A percentile compares a stretch with the other conserved stretches of the same genome.
phyloP scores from a whole-genome alignment of 2,888 invertebrate species.

The Antitype chi region DNA sequence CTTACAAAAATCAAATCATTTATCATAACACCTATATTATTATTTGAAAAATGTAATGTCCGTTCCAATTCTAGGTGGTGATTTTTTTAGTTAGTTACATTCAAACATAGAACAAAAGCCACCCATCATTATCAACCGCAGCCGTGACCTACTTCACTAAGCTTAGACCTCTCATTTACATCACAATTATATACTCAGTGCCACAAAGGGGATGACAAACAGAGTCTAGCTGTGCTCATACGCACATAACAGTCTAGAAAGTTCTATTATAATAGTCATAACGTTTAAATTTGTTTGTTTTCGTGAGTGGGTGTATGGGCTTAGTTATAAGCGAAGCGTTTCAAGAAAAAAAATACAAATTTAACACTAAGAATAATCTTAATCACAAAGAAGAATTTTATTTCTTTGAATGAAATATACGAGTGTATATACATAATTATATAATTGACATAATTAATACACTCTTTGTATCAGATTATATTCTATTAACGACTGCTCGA shows the following conservation, averaged over 20 bases:
- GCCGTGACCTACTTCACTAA: conserved; percentile 9
- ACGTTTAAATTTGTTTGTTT: conserved; percentile 62
- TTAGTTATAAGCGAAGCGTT: neutral
- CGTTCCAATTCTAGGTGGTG: too few species aligned
- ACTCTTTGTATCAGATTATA: too few species aligned
- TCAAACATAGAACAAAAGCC: neutral
- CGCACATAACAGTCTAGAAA: conserved; percentile 31
- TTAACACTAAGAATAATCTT: neutral
- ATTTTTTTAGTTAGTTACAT: neutral
- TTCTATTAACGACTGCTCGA: too few species aligned
- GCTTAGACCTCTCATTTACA: conserved; percentile 29
- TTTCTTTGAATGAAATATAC: neutral
- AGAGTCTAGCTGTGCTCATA: conserved; percentile 23
- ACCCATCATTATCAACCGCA: neutral
- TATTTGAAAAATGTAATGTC: too few species aligned
- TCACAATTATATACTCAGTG: conserved; percentile 24
- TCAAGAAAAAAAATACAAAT: neutral
- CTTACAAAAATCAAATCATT: too few species aligned
- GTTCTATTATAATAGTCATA: conserved; percentile 59
- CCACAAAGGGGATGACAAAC: conserved; percentile 36
- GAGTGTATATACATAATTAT: too few species aligned
- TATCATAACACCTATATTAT: too few species aligned
- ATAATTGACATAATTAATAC: too few species aligned
- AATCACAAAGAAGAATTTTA: neutral
- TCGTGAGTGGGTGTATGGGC: conserved; percentile 36